These are phyloP conservation scores for Pemphigus obesinymphae DNA, from an alignment of 1,140 invertebrate genomes.

Conservation along the genomic window DNA sequence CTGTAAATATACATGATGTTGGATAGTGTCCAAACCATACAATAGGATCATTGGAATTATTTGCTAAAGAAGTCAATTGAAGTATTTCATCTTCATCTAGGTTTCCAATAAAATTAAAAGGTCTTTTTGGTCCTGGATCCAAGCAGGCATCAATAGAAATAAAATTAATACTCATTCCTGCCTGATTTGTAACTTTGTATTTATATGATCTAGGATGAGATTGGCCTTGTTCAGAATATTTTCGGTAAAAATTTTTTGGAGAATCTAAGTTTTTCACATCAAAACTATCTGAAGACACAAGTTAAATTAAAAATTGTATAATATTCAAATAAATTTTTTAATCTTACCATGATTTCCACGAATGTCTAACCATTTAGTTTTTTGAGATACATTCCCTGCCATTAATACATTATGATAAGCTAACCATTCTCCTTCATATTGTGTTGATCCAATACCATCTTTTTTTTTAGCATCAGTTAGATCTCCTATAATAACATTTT, in stretches of 20 bases:
- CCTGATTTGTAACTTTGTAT: conserved; percentile 58
- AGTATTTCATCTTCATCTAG: conserved; percentile 59
- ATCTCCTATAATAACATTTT: conserved; percentile 60
- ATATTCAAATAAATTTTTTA: neutral
- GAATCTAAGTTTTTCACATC: conserved; percentile 68
- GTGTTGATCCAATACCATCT: conserved; percentile 74
- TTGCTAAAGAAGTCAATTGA: conserved; percentile 55
- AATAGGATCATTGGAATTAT: conserved; percentile 43
- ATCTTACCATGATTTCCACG: conserved; percentile 87
- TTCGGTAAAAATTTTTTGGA: conserved; percentile 70
- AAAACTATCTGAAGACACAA: conserved; percentile 76
- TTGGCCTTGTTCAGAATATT: conserved; percentile 75
- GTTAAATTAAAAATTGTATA: neutral
- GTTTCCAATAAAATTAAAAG: conserved; percentile 89
- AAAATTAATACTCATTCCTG: conserved; percentile 57
- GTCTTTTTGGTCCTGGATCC: conserved; percentile 76
- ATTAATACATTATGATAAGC: conserved; percentile 70
- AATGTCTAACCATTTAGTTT: conserved; percentile 82
- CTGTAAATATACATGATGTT: conserved; percentile 58
- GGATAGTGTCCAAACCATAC: conserved; percentile 90
- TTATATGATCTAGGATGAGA: conserved; percentile 70
- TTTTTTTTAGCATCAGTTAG: conserved; percentile 81
- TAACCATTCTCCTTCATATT: conserved; percentile 80
- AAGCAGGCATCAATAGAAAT: conserved; percentile 84
- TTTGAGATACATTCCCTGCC: conserved; percentile 62